Percentiles rank a stretch among this genome's conserved stretches.
Evolutionary conservation across 2,888 invertebrate genomes (phyloP).

Genomic region (Atherix ibis): DNA sequence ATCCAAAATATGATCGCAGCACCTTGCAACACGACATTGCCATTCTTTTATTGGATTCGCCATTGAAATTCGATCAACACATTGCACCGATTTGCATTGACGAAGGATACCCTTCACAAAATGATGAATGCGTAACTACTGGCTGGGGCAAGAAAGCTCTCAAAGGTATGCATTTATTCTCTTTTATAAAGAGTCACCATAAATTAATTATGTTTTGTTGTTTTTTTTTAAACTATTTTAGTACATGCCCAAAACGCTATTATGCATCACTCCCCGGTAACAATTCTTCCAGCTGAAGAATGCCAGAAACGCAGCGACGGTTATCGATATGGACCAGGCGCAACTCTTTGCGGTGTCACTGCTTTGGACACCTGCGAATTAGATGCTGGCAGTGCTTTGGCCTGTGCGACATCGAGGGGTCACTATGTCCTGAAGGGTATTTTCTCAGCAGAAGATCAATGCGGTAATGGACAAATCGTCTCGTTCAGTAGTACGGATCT

Average conservation of each 20-base stretch:
- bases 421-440: slow-evolving; percentile 55
- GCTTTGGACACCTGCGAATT: slow-evolving; percentile 60
- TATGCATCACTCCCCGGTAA: slow-evolving; percentile 57
- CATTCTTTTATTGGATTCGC: slow-evolving; percentile 48
- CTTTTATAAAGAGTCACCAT: not conserved
- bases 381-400: slow-evolving; percentile 66
- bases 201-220: not conserved
- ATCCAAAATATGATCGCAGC: slow-evolving; percentile 50
- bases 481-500: slow-evolving; percentile 45
- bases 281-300: slow-evolving; percentile 42
- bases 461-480: slow-evolving; percentile 39
- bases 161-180: slow-evolving; percentile 42
- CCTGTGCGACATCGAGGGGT: slow-evolving; percentile 55
- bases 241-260: slow-evolving; percentile 58
- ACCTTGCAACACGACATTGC: slow-evolving; percentile 52
- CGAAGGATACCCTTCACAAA: slow-evolving; percentile 37
- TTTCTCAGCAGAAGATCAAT: slow-evolving; percentile 60
- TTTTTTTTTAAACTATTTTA: slow-evolving; percentile 21
- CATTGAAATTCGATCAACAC: slow-evolving; percentile 48
- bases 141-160: slow-evolving; percentile 72
- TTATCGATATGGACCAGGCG: slow-evolving; percentile 38
- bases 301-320: slow-evolving; percentile 36
- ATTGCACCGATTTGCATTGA: slow-evolving; percentile 61
- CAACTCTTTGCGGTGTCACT: slow-evolving; percentile 54
- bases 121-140: slow-evolving; percentile 54